Conservation (phyloP, 1,140 invertebrate species). For the Sesamia nonagrioides region DNA sequence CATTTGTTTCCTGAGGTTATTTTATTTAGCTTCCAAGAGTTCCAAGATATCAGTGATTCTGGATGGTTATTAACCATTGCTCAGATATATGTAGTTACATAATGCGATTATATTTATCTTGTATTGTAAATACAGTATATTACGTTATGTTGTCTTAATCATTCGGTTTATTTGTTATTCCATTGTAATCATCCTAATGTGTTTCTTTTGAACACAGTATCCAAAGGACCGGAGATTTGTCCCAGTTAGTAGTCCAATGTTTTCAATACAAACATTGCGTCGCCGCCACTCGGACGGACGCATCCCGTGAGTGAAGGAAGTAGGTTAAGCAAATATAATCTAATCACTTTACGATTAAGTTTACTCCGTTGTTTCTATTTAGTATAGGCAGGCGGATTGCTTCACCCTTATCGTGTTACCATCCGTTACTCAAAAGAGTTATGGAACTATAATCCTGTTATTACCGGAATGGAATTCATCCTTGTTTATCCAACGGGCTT, state of each 20-base stretch:
- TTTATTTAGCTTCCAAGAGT: constrained; percentile 7
- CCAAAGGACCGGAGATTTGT: constrained; percentile 62
- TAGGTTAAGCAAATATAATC: constrained; percentile 79
- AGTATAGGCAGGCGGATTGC: constrained; percentile 31
- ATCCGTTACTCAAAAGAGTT: constrained; percentile 28
- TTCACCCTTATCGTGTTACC: constrained; percentile 43
- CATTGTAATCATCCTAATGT: constrained; percentile 62
- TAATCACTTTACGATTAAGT: constrained; percentile 65
- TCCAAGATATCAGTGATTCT: constrained; percentile 6
- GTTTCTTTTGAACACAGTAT: constrained; percentile 57
- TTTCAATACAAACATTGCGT: constrained; percentile 73
- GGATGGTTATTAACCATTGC: constrained; percentile 14
- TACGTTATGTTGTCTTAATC: constrained; percentile 7
- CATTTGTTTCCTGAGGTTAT: constrained; percentile 26
- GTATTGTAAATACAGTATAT: background rate
- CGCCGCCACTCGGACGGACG: constrained; percentile 66
- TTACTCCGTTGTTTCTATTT: constrained; percentile 48
- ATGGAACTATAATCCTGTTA: constrained; percentile 21
- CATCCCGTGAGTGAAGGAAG: constrained; percentile 72
- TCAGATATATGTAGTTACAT: constrained; percentile 6
- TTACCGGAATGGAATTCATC: constrained; percentile 44
- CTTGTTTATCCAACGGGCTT: constrained; percentile 38
- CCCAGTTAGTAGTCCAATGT: constrained; percentile 63
- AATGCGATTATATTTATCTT: no score
- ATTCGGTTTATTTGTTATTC: constrained; percentile 15